phyloP scores from a whole-genome alignment of 2,797 vertebrate species.

The Aeoliscus strigatus region DNA sequence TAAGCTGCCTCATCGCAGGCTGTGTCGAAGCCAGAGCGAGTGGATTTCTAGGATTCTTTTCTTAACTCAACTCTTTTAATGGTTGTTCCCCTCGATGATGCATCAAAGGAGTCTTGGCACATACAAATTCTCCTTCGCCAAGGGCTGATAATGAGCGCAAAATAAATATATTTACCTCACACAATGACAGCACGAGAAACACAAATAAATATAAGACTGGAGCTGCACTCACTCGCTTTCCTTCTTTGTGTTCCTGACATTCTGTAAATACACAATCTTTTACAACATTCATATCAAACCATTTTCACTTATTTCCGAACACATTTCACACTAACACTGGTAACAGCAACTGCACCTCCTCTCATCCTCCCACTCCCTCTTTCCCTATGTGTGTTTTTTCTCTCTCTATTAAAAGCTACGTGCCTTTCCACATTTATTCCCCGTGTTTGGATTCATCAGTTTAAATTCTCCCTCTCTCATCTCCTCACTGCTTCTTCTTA shows the following conservation, averaged over 20 bases:
- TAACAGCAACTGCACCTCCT: conserved; percentile 8
- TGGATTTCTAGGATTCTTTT: conserved; percentile 27
- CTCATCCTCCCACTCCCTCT: conserved; percentile 16
- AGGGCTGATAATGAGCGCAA: conserved; percentile 40
- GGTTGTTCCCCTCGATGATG: conserved; percentile 48
- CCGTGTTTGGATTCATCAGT: conserved; percentile 38
- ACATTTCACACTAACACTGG: conserved; percentile 23
- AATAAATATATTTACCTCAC: conserved; percentile 20
- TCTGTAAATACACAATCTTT: conserved; percentile 13
- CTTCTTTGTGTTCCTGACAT: too few species aligned
- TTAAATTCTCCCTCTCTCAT: conserved; percentile 35
- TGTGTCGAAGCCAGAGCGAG: conserved; percentile 35
- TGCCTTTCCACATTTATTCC: too few species aligned
- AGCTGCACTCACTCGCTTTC: too few species aligned
- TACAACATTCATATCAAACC: conserved; percentile 11
- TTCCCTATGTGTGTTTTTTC: conserved; percentile 14
- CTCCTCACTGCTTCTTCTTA: conserved; percentile 26
- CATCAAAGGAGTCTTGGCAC: conserved; percentile 43
- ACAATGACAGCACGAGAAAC: not conserved
- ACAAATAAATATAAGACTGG: too few species aligned
- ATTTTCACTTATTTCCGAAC: conserved; percentile 11
- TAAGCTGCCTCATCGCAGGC: conserved; percentile 39
- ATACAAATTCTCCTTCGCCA: conserved; percentile 42
- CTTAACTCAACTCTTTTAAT: conserved; percentile 35
- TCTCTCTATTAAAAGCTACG: conserved; percentile 35